A percentile compares a stretch with the other conserved stretches of the same genome.
phyloP scores from a whole-genome alignment of 2,888 invertebrate genomes.

The Blastobasis lacticolella region DNA sequence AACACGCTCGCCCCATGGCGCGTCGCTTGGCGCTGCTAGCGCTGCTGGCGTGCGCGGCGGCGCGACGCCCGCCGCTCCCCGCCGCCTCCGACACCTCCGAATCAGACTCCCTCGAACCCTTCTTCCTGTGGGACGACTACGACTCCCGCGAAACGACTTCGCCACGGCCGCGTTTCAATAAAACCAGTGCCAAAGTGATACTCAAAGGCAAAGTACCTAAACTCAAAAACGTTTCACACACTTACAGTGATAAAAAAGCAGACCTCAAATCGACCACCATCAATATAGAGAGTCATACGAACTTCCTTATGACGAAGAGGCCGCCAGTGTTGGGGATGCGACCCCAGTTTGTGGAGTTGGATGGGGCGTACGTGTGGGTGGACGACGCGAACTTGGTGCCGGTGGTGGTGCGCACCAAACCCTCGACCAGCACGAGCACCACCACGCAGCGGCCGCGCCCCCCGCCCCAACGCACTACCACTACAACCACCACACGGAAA shows the following conservation, averaged over 20 bases:
- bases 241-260: conserved; percentile 44
- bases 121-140: conserved; percentile 54
- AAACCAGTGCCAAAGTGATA: conserved; percentile 51
- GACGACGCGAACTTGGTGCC: conserved; percentile 25
- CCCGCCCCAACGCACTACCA: conserved; percentile 15
- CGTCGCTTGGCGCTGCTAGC: conserved; percentile 70
- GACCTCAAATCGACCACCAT: conserved; percentile 57
- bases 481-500: conserved; percentile 16
- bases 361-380: conserved; percentile 39
- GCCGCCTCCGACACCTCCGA: conserved; percentile 26
- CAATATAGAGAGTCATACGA: conserved; percentile 64
- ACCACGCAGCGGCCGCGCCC: conserved; percentile 24
- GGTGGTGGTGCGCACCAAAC: conserved; percentile 18
- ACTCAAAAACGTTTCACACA: conserved; percentile 43
- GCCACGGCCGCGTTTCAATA: conserved; percentile 28
- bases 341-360: conserved; percentile 25
- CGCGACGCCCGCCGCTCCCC: conserved; percentile 38
- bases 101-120: conserved; percentile 49
- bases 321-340: conserved; percentile 26
- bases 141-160: conserved; percentile 40
- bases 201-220: conserved; percentile 44
- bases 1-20: conserved; percentile 68
- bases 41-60: conserved; percentile 58
- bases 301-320: conserved; percentile 53
- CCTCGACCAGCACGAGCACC: conserved; percentile 21